phyloP scores from a whole-genome alignment of 64 coral and sea anemone genomes.

The Actinia tenebrosa region DNA sequence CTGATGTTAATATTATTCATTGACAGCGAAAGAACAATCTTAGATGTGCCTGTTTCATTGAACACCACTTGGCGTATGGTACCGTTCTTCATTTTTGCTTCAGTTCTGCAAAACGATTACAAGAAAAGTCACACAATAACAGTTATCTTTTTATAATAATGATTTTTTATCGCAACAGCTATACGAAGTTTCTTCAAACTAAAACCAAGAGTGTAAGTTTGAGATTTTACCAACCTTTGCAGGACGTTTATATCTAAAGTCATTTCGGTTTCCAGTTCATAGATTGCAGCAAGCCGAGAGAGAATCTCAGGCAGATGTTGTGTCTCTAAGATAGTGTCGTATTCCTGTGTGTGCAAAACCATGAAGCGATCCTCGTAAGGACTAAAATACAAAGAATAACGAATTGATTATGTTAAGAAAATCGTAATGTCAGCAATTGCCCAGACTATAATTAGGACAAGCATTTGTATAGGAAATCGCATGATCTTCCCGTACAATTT shows the following conservation, averaged over 20 bases:
- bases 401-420: background rate
- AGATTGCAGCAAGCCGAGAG: constrained; percentile 26
- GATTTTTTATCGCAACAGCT: too few relatives aligned
- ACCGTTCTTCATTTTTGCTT: constrained; percentile 31
- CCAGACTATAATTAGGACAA: too few relatives aligned
- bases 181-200: background rate
- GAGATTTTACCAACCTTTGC: constrained; percentile 4
- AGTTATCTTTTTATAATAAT: background rate
- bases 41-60: constrained; percentile 4
- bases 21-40: constrained; percentile 17
- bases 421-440: too few relatives aligned
- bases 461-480: too few relatives aligned
- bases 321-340: constrained; percentile 40
- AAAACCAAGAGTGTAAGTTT: background rate
- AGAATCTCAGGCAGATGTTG: constrained; percentile 24
- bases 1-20: constrained; percentile 31
- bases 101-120: constrained; percentile 11
- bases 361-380: constrained; percentile 53
- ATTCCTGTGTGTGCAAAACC: constrained; percentile 42
- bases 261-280: constrained; percentile 15
- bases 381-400: constrained; percentile 19
- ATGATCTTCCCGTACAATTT: too few relatives aligned
- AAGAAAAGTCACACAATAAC: too few relatives aligned
- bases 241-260: constrained; percentile 13
- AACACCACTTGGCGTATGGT: constrained; percentile 12